phyloP scores from a whole-genome alignment of 2,797 vertebrate genomes.

The Staurois parvus region DNA sequence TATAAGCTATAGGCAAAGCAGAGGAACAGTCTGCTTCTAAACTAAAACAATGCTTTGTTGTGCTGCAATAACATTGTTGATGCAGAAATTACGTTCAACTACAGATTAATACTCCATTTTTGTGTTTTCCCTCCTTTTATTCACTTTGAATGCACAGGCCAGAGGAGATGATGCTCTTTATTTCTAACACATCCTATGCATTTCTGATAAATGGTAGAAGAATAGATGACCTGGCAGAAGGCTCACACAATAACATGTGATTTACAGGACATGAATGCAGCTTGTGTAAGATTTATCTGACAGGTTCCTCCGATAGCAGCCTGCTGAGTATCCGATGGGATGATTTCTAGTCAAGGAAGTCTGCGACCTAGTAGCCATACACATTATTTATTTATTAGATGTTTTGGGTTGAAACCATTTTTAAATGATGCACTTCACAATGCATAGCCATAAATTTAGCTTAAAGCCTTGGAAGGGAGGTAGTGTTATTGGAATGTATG shows the following conservation, averaged over 20 bases:
- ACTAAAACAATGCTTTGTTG: neutral
- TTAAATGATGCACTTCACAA: constrained; percentile 87
- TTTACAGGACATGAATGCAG: constrained; percentile 96
- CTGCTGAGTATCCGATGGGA: constrained; percentile 91
- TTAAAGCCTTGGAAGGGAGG: constrained; percentile 83
- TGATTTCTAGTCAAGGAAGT: constrained; percentile 92
- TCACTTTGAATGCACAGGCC: constrained; percentile 70
- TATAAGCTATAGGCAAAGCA: no score
- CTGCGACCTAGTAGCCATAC: constrained; percentile 84
- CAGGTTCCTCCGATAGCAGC: constrained; percentile 85
- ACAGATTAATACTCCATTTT: constrained; percentile 5
- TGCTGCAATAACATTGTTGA: neutral
- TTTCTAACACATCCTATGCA: constrained; percentile 80
- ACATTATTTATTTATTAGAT: constrained; percentile 97
- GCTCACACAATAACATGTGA: constrained; percentile 96
- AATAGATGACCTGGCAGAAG: constrained; percentile 97
- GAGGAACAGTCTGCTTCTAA: neutral
- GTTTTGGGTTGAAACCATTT: constrained; percentile 91
- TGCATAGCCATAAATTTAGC: constrained; percentile 80
- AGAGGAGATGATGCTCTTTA: constrained; percentile 73
- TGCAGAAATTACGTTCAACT: constrained; percentile 10
- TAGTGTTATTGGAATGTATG: constrained; percentile 86
- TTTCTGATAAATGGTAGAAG: constrained; percentile 95
- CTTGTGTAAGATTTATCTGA: constrained; percentile 96
- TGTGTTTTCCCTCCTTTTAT: constrained; percentile 55